Percentiles rank a stretch among this genome's conserved stretches.
These are phyloP conservation scores for Ceraclea dissimilis DNA, from an alignment of 2,888 invertebrate genomes.

Conservation along the genomic window DNA sequence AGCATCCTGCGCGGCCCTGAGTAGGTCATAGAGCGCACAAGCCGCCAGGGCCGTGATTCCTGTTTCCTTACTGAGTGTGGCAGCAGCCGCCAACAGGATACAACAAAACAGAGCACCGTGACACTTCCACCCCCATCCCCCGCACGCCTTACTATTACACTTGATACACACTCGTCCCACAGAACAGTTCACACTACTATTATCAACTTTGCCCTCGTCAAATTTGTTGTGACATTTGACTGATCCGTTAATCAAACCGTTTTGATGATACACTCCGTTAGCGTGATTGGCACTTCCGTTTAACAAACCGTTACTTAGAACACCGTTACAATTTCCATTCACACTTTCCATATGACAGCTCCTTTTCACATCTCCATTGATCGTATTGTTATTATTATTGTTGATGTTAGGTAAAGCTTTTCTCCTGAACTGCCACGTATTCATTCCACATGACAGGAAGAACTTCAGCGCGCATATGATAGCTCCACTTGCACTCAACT, in stretches of 20 bases:
- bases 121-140: constrained; percentile 38
- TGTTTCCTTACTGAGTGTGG: constrained; percentile 92
- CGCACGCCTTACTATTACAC: constrained; percentile 15
- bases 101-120: constrained; percentile 54
- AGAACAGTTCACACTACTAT: constrained; percentile 1
- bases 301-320: constrained; percentile 12
- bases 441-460: constrained; percentile 22
- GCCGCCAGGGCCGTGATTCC: constrained; percentile 87
- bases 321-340: constrained; percentile 13
- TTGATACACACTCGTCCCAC: constrained; percentile 10
- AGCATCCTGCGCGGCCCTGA: constrained; percentile 48
- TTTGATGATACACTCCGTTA: constrained; percentile 10
- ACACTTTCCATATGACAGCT: constrained; percentile 11
- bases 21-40: constrained; percentile 82
- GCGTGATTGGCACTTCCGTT: constrained; percentile 12
- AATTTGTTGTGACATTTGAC: constrained; percentile 16
- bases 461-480: constrained; percentile 24
- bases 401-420: constrained; percentile 8
- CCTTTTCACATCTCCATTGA: constrained; percentile 16
- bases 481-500: constrained; percentile 21
- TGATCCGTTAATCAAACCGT: constrained; percentile 19
- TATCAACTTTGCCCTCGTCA: constrained; percentile 14
- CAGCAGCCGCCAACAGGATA: constrained; percentile 62
- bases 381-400: constrained; percentile 15
- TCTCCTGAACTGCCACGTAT: constrained; percentile 21